Percentiles rank a stretch among this genome's conserved stretches.
Conservation (phyloP, 64 coral and sea anemone species). For the Montipora efflorescens region DNA sequence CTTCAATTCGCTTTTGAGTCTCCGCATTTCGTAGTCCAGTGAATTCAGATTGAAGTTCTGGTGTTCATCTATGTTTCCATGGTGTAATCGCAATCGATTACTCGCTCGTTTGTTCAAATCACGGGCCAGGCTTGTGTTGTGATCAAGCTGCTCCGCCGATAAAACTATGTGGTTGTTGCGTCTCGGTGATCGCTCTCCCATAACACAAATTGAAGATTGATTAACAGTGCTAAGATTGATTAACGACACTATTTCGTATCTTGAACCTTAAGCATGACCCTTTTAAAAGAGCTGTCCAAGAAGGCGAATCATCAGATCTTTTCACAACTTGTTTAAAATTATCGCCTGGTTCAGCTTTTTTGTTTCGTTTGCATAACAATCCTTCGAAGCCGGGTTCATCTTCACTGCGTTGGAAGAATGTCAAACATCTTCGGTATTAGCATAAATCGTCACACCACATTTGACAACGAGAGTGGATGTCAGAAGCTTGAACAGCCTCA, state of each 20-base stretch:
- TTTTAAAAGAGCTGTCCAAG: neutral
- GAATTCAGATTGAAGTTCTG: constrained; percentile 73
- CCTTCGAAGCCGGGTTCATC: neutral
- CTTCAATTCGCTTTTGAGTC: constrained; percentile 68
- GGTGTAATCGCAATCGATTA: constrained; percentile 70
- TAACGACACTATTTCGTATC: neutral
- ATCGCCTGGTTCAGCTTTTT: neutral
- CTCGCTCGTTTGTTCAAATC: constrained; percentile 72
- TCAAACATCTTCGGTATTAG: constrained; percentile 24
- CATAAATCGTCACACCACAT: constrained; percentile 38
- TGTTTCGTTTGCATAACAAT: constrained; percentile 50
- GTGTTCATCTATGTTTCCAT: constrained; percentile 66
- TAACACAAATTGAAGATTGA: neutral
- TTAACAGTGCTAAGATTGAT: neutral
- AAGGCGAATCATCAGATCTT: neutral
- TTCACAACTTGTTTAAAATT: constrained; percentile 34
- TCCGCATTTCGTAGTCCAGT: constrained; percentile 80
- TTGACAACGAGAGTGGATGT: neutral
- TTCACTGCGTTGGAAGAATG: constrained; percentile 7
- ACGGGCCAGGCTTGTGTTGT: constrained; percentile 87
- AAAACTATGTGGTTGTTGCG: constrained; percentile 49
- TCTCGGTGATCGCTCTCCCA: constrained; percentile 65
- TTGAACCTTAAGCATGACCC: neutral
- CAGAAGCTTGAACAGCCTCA: too few species aligned
- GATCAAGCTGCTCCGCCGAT: constrained; percentile 74